A percentile compares a stretch with the other conserved stretches of the same genome.
Evolutionary conservation across 92 coral and sea anemone genomes (phyloP).

Genomic region (Meandrina meandrites): DNA sequence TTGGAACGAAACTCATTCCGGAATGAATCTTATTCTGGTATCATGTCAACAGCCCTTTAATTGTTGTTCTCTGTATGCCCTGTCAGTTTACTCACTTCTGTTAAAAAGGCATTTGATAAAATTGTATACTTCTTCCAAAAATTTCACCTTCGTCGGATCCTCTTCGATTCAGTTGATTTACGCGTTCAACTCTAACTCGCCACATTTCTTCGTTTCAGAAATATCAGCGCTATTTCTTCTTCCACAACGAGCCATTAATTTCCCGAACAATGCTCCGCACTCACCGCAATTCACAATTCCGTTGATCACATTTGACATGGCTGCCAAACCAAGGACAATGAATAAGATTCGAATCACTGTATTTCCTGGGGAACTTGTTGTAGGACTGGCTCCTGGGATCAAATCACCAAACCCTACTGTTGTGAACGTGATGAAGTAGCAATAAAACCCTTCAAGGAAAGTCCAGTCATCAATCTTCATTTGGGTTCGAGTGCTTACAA

Average conservation of each 20-base stretch:
- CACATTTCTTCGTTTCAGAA: neutral
- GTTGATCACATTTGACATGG: slow-evolving; percentile 42
- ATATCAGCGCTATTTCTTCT: neutral
- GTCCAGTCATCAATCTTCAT: slow-evolving; percentile 44
- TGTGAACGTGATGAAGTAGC: slow-evolving; percentile 41
- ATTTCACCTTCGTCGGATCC: no score
- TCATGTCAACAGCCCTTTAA: no score
- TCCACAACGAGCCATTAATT: slow-evolving; percentile 9
- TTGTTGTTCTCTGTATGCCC: no score
- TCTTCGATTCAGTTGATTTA: no score
- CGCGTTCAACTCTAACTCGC: slow-evolving; percentile 4
- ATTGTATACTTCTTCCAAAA: no score
- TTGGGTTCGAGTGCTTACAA: slow-evolving; percentile 31
- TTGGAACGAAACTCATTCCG: no score
- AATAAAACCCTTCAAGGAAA: slow-evolving; percentile 55
- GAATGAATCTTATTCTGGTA: no score
- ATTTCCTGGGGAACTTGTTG: neutral
- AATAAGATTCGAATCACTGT: neutral
- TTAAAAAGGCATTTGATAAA: no score
- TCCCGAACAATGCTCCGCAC: neutral
- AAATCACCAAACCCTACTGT: slow-evolving; percentile 50
- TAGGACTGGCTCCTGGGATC: slow-evolving; percentile 22
- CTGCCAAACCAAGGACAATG: slow-evolving; percentile 26
- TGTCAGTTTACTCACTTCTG: no score
- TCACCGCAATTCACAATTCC: slow-evolving; percentile 2